Percentiles rank a stretch among this genome's conserved stretches.
These are phyloP conservation scores for Datnioides undecimradiatus DNA, from an alignment of 2,113 vertebrate species.

Conservation along the genomic window DNA sequence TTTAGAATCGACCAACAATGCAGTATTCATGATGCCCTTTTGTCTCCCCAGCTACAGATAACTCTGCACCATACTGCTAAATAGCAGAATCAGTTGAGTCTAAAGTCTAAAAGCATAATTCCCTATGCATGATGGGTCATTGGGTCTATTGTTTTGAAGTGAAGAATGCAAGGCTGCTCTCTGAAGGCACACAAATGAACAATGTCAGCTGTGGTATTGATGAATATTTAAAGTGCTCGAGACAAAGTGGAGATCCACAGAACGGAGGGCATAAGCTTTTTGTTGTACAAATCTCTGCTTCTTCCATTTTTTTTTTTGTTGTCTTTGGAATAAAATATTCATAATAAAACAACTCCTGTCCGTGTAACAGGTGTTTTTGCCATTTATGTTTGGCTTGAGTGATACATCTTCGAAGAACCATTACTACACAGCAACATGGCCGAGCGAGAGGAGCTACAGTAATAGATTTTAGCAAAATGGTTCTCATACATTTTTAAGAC, in stretches of 20 bases:
- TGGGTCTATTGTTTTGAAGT: conserved; percentile 69
- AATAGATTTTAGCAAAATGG: conserved; percentile 50
- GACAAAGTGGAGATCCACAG: conserved; percentile 65
- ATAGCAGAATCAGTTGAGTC: conserved; percentile 41
- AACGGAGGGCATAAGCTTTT: conserved; percentile 50
- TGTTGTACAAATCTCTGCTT: conserved; percentile 63
- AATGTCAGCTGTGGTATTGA: conserved; percentile 67
- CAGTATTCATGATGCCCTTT: conserved; percentile 72
- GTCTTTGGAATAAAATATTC: conserved; percentile 76
- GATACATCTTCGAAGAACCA: conserved; percentile 31
- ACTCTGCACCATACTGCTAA: conserved; percentile 37
- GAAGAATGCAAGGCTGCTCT: conserved; percentile 52
- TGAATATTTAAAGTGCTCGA: conserved; percentile 82
- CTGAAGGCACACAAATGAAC: conserved; percentile 66
- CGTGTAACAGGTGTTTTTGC: conserved; percentile 40
- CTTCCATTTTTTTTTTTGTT: conserved; percentile 68
- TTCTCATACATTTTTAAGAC: conserved; percentile 72
- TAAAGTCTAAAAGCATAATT: conserved; percentile 79
- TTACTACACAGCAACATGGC: conserved; percentile 12
- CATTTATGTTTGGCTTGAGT: background rate
- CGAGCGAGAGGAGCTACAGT: conserved; percentile 17
- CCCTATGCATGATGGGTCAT: conserved; percentile 72
- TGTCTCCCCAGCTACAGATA: conserved; percentile 49
- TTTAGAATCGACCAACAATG: conserved; percentile 50
- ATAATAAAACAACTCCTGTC: conserved; percentile 69